Percentiles rank a stretch among this genome's conserved stretches.
Evolutionary conservation across 2,113 vertebrate species (phyloP).

Genomic region (Tragelaphus imberbis): DNA sequence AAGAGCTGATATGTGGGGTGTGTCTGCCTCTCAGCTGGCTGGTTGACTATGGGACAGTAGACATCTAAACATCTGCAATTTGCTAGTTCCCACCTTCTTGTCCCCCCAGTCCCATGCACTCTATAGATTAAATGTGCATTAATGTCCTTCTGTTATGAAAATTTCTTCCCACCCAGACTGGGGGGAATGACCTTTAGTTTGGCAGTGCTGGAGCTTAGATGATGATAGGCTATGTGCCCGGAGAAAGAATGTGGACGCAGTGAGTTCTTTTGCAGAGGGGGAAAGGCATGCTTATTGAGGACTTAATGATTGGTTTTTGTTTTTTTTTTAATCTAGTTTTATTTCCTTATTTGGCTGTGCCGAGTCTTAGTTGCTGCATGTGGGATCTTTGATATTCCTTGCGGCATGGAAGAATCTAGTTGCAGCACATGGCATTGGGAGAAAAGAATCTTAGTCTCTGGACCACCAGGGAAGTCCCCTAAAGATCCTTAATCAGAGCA

Average conservation of each 20-base stretch:
- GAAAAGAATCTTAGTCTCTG: background rate
- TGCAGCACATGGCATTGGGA: background rate
- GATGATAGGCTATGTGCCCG: background rate
- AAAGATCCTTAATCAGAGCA: constrained; percentile 2
- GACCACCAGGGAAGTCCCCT: background rate
- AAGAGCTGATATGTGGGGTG: background rate
- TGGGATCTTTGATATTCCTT: background rate
- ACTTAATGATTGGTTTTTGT: background rate
- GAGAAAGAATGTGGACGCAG: background rate
- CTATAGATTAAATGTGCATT: background rate
- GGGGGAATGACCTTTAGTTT: background rate
- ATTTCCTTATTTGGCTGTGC: background rate
- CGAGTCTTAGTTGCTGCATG: background rate
- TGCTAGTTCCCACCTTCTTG: background rate
- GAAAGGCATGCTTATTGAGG: background rate
- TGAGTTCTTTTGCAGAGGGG: background rate
- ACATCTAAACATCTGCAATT: background rate
- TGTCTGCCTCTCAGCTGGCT: background rate
- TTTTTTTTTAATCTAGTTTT: background rate
- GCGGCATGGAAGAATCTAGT: background rate
- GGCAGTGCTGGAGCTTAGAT: background rate
- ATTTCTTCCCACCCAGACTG: background rate
- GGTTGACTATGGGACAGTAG: background rate
- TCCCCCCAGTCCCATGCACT: too few species aligned
- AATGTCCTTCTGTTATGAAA: background rate